Evolutionary conservation across 1,140 invertebrate genomes (phyloP).

Genomic region (Camponotus vicinus): DNA sequence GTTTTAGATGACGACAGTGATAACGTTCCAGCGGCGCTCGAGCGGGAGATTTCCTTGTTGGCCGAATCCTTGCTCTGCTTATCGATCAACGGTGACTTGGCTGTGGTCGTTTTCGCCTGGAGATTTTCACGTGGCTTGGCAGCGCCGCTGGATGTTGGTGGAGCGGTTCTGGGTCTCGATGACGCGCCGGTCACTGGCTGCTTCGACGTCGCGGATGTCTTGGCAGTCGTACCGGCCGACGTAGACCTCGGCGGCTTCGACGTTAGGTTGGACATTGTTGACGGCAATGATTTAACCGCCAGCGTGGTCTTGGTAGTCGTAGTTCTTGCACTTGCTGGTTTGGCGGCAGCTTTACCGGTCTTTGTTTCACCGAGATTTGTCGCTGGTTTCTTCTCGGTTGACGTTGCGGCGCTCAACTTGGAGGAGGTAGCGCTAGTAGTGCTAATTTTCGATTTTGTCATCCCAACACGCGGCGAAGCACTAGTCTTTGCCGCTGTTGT

Average conservation of each 20-base stretch:
- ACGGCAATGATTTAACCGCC: slow-evolving; percentile 71
- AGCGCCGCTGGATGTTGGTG: slow-evolving; percentile 70
- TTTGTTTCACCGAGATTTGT: slow-evolving; percentile 86
- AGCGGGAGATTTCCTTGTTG: slow-evolving; percentile 87
- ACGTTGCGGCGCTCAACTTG: background rate
- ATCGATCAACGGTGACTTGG: slow-evolving; percentile 84
- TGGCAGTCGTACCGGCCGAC: slow-evolving; percentile 59
- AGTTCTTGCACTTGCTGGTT: slow-evolving; percentile 58
- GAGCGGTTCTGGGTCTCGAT: slow-evolving; percentile 79
- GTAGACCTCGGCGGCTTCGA: slow-evolving; percentile 66
- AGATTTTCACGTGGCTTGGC: slow-evolving; percentile 58
- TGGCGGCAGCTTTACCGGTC: slow-evolving; percentile 66
- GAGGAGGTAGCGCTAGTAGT: slow-evolving; percentile 26
- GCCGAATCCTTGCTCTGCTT: slow-evolving; percentile 88
- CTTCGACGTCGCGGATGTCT: slow-evolving; percentile 31
- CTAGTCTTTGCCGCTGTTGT: slow-evolving; percentile 34
- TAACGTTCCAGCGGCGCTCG: slow-evolving; percentile 52
- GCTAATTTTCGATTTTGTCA: slow-evolving; percentile 77
- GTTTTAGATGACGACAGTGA: slow-evolving; percentile 20
- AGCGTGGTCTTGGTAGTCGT: slow-evolving; percentile 56
- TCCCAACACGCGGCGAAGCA: slow-evolving; percentile 63
- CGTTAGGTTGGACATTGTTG: slow-evolving; percentile 41
- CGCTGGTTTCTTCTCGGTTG: slow-evolving; percentile 84
- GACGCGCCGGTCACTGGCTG: slow-evolving; percentile 36
- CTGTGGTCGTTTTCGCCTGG: background rate